phyloP scores from a whole-genome alignment of 92 coral and sea anemone species.

The Blastomussa wellsi region DNA sequence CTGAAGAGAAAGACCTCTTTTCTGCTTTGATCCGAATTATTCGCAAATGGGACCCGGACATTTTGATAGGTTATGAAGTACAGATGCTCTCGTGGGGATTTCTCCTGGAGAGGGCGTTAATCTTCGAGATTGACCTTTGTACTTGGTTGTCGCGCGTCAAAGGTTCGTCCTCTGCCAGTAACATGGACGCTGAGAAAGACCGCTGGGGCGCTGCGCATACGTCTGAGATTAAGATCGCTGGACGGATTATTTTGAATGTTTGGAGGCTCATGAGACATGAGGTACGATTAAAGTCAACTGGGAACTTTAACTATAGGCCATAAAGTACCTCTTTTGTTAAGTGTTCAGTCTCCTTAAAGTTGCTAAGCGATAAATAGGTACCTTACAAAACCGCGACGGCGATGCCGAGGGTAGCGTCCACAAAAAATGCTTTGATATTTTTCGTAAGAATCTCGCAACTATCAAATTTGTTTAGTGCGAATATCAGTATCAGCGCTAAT shows the following conservation, averaged over 20 bases:
- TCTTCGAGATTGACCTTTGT: constrained; percentile 85
- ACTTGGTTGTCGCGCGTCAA: constrained; percentile 79
- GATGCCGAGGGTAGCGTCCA: too few relatives aligned
- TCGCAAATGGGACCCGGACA: constrained; percentile 93
- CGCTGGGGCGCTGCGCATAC: constrained; percentile 92
- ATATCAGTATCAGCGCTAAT: too few relatives aligned
- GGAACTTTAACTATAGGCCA: background rate
- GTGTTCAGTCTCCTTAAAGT: background rate
- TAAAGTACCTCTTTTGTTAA: background rate
- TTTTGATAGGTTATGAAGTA: constrained; percentile 88
- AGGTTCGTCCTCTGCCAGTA: constrained; percentile 81
- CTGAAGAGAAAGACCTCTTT: constrained; percentile 80
- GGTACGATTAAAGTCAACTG: constrained; percentile 47
- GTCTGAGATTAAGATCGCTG: constrained; percentile 87
- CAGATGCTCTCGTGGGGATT: constrained; percentile 99
- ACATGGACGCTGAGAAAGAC: constrained; percentile 94
- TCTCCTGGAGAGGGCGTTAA: constrained; percentile 84
- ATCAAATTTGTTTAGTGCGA: too few relatives aligned
- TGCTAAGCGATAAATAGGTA: background rate
- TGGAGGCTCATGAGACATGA: constrained; percentile 99
- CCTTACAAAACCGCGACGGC: too few relatives aligned
- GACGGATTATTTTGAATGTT: constrained; percentile 87
- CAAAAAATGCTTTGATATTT: too few relatives aligned
- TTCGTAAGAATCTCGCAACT: too few relatives aligned
- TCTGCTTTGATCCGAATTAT: constrained; percentile 66